phyloP scores from a whole-genome alignment of 1,140 invertebrate species.

The Cydia splendana region DNA sequence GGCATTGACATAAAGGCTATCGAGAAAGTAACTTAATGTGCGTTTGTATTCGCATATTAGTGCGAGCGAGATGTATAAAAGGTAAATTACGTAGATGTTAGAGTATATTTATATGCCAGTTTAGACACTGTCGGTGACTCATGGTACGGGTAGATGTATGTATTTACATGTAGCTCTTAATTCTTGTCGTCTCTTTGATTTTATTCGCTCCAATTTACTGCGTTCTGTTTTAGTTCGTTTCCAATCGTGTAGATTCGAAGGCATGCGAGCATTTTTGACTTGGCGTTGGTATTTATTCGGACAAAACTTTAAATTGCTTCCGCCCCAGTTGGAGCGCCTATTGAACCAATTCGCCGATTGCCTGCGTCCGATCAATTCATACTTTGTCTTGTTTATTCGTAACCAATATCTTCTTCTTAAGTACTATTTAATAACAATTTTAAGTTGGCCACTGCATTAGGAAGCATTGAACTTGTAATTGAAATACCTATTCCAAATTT shows the following conservation, averaged over 20 bases:
- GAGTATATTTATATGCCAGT: too few species aligned
- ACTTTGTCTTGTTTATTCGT: conserved; percentile 49
- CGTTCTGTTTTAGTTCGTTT: conserved; percentile 46
- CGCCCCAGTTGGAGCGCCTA: conserved; percentile 67
- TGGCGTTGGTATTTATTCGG: conserved; percentile 64
- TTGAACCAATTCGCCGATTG: conserved; percentile 68
- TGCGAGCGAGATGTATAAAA: too few species aligned
- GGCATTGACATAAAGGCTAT: too few species aligned
- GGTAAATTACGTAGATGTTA: too few species aligned
- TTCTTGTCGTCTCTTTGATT: neutral
- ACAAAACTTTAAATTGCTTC: conserved; percentile 75
- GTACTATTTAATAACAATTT: too few species aligned
- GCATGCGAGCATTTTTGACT: conserved; percentile 62
- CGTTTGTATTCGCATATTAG: too few species aligned
- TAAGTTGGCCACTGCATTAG: too few species aligned
- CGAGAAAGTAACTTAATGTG: too few species aligned
- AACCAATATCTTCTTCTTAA: conserved; percentile 38
- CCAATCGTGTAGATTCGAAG: conserved; percentile 45
- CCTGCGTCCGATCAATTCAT: conserved; percentile 54
- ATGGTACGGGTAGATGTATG: neutral
- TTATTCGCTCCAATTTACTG: neutral
- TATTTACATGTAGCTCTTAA: neutral
- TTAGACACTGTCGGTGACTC: too few species aligned
- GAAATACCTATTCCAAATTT: too few species aligned
- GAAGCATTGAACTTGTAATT: too few species aligned